A percentile compares a stretch with the other conserved stretches of the same genome.
Conservation (phyloP, 2,888 invertebrate species). For the Drepana falcataria region DNA sequence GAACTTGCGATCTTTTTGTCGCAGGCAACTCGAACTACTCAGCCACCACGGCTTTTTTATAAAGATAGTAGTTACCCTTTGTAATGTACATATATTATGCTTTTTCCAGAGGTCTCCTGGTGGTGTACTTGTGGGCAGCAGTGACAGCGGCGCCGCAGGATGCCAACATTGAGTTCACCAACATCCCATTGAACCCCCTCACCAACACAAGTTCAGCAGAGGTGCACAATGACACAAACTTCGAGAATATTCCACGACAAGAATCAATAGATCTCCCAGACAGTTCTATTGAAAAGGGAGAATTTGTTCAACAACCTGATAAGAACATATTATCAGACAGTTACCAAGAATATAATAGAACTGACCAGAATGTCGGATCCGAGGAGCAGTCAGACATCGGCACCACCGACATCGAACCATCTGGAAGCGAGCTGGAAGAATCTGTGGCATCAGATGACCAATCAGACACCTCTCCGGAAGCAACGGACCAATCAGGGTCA, state of each 20-base stretch:
- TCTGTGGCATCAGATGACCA: constrained; percentile 8
- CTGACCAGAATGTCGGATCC: not conserved
- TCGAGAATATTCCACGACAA: constrained; percentile 42
- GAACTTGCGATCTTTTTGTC: too few relatives aligned
- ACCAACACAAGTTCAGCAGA: constrained; percentile 12
- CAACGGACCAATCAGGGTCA: constrained; percentile 13
- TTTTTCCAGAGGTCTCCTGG: constrained; percentile 41
- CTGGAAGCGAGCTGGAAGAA: constrained; percentile 11
- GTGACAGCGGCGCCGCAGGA: constrained; percentile 47
- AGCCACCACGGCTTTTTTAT: too few relatives aligned
- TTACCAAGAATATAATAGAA: constrained; percentile 10
- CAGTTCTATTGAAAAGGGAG: not conserved
- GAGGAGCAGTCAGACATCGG: constrained; percentile 3
- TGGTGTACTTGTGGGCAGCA: constrained; percentile 32
- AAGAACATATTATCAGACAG: too few relatives aligned
- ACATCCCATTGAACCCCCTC: constrained; percentile 44
- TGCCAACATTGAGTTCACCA: constrained; percentile 45
- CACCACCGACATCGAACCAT: not conserved
- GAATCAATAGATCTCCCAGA: constrained; percentile 13
- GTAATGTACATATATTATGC: not conserved
- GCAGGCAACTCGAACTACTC: too few relatives aligned
- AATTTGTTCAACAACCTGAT: not conserved
- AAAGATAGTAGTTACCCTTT: too few relatives aligned
- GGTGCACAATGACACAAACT: constrained; percentile 24
- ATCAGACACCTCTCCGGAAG: constrained; percentile 8